phyloP scores from a whole-genome alignment of 2,113 vertebrate species.

The Lutjanus erythropterus region DNA sequence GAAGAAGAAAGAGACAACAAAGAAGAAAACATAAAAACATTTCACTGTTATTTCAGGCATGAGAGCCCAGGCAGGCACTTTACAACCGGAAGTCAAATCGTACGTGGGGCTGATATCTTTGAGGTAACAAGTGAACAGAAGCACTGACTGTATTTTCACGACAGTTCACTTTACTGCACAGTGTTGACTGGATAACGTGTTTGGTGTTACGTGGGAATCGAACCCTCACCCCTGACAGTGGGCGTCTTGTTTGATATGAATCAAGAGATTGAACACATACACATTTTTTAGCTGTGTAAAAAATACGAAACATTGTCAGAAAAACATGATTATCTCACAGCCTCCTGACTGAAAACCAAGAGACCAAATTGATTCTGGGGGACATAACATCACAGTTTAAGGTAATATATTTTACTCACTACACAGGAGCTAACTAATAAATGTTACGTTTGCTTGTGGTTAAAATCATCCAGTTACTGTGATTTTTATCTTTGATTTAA shows the following conservation, averaged over 20 bases:
- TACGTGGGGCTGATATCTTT: constrained; percentile 26
- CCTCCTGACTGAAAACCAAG: background rate
- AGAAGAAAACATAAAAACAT: constrained; percentile 30
- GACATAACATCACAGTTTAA: background rate
- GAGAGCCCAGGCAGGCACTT: constrained; percentile 79
- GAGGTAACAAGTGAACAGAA: constrained; percentile 45
- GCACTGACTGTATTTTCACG: constrained; percentile 11
- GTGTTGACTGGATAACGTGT: constrained; percentile 30
- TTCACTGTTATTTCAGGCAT: constrained; percentile 23
- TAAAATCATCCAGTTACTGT: background rate
- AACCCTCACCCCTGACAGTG: constrained; percentile 22
- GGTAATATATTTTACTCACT: background rate
- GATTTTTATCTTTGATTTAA: background rate
- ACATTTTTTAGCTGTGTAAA: background rate
- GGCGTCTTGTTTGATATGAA: background rate
- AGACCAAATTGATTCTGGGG: rapidly evolving
- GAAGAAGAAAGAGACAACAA: constrained; percentile 15
- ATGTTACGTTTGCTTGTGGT: background rate
- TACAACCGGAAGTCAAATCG: constrained; percentile 44
- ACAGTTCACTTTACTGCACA: constrained; percentile 55
- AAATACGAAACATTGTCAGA: background rate
- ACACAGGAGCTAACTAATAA: background rate
- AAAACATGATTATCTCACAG: background rate
- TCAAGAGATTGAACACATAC: background rate
- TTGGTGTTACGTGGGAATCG: constrained; percentile 18